Evolutionary conservation across 2,888 invertebrate genomes (phyloP), one percentile per base, ranked within the genome.

Genomic region (Digitonthophagus gazella): DNA sequence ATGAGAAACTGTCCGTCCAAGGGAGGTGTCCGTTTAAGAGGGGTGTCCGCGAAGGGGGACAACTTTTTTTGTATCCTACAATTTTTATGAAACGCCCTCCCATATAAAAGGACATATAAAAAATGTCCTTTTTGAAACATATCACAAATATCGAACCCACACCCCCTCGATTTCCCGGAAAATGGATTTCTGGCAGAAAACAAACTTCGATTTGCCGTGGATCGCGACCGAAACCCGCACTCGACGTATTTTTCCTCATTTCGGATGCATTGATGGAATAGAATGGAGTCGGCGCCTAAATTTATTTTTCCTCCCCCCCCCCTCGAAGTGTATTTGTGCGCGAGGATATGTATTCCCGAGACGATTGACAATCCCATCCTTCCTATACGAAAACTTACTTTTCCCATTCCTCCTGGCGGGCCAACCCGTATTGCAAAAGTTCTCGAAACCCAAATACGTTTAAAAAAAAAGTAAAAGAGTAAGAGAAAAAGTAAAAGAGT

Each of bases 181-280:
- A 61, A 61, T 61, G 61, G 61, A 61, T 61, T 61, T 61, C 61
- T 61, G 19, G 61, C 61, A 44, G 61, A 61, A 61, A 61, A 61
- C 61, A 61, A 61, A 61, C 61, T 61, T 61, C 61, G 61, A 61
- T 61, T 61, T 61, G 61, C 19, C 28, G 28, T 11, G 3, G 8
- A 11, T 64, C 57, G 57, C 69, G 69, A 64, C 66, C 56, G 58
- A 56, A 66, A 66, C 66, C 57, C 66, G 64, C 61, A 69, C 66
- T 63, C 66, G 63, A 56, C 68, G 71, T 71, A 72, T 70, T 72
- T 74, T 71, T 74, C 74, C 75, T 76, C 77, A 77, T 77, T 76
- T 75, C 74, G 72, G 74, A 76, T 77, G 77, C 76, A 77, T 76
- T 76, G 77, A 71, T 72, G 74, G 75, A 75, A 74, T 73, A 76